Base-by-base conservation (phyloP, 30 jellyfish, hydroid and myxozoan species). In the Chironex yamaguchii region DNA sequence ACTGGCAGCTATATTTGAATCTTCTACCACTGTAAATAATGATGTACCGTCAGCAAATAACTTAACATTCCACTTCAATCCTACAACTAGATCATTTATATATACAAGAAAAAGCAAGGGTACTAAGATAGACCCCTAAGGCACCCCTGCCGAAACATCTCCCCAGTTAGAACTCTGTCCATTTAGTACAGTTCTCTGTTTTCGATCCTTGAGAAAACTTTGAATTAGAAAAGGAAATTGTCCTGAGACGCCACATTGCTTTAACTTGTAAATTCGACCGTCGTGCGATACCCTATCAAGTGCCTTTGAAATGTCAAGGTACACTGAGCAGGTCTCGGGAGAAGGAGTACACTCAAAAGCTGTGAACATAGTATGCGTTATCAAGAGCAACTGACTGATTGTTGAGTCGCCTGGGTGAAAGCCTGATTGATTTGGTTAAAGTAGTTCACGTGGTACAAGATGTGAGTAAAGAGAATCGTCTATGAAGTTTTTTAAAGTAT, bases 111-210 rank as follows among this genome's bases (percentile, higher is more conserved):
- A 67, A 48, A 83, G 62, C 30, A 83, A 30, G 54, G 88, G 81
- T 22, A 87, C 88, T 52, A 83, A 34, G 58, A 85, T 85, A 42
- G 89, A 85, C 21, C 95, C 95, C 76, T 85, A 84, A 58, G 95
- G 95, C 2, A 85, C 95, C 48, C 95, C 89, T 29, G 85, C 91
- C 34, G 75, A 81, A 51, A 68, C 62, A 67, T 82, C 76, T 81
- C 91, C 91, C 91, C 91, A 81, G 50, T 2, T 28, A 32, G 77
- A 76, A 49, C 58, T 13, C 92, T 82, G 79, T 30, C 86, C 86
- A 67, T 82, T 82, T 53, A 82, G 71, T 1, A 78, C 81, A 78
- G 89, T 78, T 78, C 80, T 52, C 67, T 78, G 79, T 78, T 78
- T 78, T 58, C 69, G 65, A 78, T 58, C 66, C 70, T 13, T 78